phyloP scores from a whole-genome alignment of 2,113 vertebrate genomes.

The Aviceda subcristata region DNA sequence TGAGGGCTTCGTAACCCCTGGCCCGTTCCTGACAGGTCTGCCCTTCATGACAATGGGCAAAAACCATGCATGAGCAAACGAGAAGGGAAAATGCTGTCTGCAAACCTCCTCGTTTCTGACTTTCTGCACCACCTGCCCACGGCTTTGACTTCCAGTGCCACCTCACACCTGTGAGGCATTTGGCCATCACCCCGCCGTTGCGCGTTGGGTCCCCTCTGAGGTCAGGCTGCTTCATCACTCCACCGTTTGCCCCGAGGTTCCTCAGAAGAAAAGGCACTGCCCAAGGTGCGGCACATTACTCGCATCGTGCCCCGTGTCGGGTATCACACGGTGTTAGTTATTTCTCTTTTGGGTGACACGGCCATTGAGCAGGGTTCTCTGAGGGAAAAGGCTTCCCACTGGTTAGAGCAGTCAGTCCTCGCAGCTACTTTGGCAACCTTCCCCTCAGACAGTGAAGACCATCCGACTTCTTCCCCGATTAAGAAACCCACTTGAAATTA shows the following conservation, averaged over 20 bases:
- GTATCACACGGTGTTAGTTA: not conserved
- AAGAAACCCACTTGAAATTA: slow-evolving; percentile 47
- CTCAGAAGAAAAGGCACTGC: not conserved
- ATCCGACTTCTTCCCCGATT: slow-evolving; percentile 8
- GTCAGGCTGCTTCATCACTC: not conserved
- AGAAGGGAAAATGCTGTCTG: not conserved
- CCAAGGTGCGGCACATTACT: not conserved
- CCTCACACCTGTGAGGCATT: not conserved
- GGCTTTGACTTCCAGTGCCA: not conserved
- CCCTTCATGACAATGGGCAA: not conserved
- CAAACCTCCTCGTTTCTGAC: not conserved
- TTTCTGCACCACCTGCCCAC: not conserved
- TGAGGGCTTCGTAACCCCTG: not conserved
- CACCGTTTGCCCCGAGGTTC: not conserved
- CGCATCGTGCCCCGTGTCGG: not conserved
- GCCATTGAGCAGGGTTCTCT: slow-evolving; percentile 1
- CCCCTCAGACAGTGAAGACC: not conserved
- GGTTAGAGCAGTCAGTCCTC: not conserved
- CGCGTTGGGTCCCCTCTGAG: not conserved
- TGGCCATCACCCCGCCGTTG: not conserved
- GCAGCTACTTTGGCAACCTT: not conserved
- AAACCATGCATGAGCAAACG: not conserved
- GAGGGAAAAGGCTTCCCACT: not conserved
- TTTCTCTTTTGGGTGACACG: not conserved
- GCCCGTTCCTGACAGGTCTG: not conserved